Evolutionary conservation across 2,888 invertebrate species (phyloP).

Genomic region (Amphipoea oculea): DNA sequence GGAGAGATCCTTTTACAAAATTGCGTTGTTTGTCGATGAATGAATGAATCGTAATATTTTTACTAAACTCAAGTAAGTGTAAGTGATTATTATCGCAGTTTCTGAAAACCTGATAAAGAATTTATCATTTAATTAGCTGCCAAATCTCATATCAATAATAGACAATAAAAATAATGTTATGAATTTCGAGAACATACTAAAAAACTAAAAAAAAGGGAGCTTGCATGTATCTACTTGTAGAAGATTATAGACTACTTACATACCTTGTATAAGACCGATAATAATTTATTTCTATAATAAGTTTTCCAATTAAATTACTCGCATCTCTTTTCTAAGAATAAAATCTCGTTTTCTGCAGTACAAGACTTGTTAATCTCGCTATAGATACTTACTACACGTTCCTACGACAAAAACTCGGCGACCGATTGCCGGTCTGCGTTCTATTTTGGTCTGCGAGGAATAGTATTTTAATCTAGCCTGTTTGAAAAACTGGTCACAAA

Average conservation of each 20-base stretch:
- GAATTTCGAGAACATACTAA: background rate
- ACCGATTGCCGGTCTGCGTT: conserved; percentile 41
- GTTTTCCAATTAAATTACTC: background rate
- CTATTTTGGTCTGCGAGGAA: conserved; percentile 43
- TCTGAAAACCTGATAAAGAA: background rate
- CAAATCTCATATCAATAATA: background rate
- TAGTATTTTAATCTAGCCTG: conserved; percentile 46
- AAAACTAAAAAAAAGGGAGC: no score
- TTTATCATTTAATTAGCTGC: background rate
- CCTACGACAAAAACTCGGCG: conserved; percentile 48
- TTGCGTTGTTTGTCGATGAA: background rate
- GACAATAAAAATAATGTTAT: background rate
- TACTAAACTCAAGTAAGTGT: no score
- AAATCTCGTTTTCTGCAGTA: conserved; percentile 6
- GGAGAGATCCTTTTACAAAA: background rate
- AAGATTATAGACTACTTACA: background rate
- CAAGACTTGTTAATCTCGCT: conserved; percentile 17
- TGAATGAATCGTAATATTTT: no score
- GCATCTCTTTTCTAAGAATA: background rate
- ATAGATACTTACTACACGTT: background rate
- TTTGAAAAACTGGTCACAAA: conserved; percentile 45
- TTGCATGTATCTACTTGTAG: background rate
- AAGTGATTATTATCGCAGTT: background rate
- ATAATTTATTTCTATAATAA: background rate
- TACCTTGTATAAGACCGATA: background rate